Evolutionary conservation across 2,113 vertebrate genomes (phyloP), one percentile per base, ranked within the genome.

Genomic region (Gorsachius goisagi): DNA sequence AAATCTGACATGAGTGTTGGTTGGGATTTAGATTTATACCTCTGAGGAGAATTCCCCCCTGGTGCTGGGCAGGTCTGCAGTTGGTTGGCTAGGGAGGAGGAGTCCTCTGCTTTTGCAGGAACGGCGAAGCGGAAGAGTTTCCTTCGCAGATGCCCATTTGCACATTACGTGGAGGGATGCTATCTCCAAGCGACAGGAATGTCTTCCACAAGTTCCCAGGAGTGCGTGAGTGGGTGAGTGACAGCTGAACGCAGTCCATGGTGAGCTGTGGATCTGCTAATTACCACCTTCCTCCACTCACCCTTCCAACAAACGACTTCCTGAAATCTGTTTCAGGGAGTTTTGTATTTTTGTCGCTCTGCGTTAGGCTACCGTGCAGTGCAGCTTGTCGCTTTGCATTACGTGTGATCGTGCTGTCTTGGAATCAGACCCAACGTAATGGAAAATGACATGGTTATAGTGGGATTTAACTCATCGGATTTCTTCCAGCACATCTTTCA

Each of bases 401-500:
- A 24, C 50, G 0, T 4, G 74, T 21, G 71, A 72, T 60, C 5
- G 0, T 8, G 26, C 32, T 21, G 28, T 21, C 64, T 15, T 15
- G 35, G 76, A 44, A 11, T 3, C 0, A 8, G 37, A 56, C 5
- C 39, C 37, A 0, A 1, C 1, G 1, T 49, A 24, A 15, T 64
- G 83, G 78, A 20, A 33, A 58, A 35, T 3, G 30, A 21, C 0
- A 3, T 4, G 33, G 6, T 6, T 55, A 9, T 14, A 3, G 47
- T 9, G 81, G 89, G 83, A 37, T 85, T 63, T 5, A 56, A 45
- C 50, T 23, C 14, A 8, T 21, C 30, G 8, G 67, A 17, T 44
- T 72, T 35, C 73, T 50, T 64, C 49, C 64, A 56, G 55, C 32
- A 3, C 27, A 5, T 47, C 83, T 58, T 49, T 26, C 24, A 7